A percentile compares a stretch with the other conserved stretches of the same genome.
Conservation (phyloP, 2,888 invertebrate genomes). For the Patella ulyssiponensis region DNA sequence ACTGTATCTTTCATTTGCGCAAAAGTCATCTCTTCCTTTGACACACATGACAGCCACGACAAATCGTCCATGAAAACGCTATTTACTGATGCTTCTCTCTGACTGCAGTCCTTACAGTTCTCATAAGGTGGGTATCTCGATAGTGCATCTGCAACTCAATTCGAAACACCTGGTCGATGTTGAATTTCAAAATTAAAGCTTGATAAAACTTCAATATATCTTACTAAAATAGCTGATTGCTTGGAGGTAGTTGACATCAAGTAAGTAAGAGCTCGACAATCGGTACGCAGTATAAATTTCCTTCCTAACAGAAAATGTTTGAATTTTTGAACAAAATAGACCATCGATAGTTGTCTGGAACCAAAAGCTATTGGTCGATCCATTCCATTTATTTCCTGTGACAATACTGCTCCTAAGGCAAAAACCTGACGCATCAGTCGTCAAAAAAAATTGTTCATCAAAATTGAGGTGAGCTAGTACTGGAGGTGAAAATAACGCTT, state of each 20-base stretch:
- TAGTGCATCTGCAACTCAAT: background rate
- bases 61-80: background rate
- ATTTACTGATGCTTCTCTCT: background rate
- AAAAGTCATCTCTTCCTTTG: background rate
- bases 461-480: conserved; percentile 14
- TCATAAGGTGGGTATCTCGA: background rate
- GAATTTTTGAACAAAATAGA: background rate
- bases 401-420: conserved; percentile 30
- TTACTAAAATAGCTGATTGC: background rate
- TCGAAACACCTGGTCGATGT: conserved; percentile 2
- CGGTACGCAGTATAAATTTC: background rate
- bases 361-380: conserved; percentile 28
- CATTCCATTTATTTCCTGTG: conserved; percentile 22
- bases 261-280: background rate
- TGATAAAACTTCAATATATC: background rate
- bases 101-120: background rate
- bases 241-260: conserved; percentile 1
- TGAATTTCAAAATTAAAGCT: background rate
- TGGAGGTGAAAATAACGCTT: background rate
- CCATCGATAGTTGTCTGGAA: conserved; percentile 9
- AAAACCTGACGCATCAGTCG: conserved; percentile 22
- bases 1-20: background rate
- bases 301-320: background rate
- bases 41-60: background rate
- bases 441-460: conserved; percentile 22